A percentile compares a stretch with the other conserved stretches of the same genome.
These are phyloP conservation scores for Porites divaricata DNA, from an alignment of 92 coral and sea anemone genomes.

Conservation along the genomic window DNA sequence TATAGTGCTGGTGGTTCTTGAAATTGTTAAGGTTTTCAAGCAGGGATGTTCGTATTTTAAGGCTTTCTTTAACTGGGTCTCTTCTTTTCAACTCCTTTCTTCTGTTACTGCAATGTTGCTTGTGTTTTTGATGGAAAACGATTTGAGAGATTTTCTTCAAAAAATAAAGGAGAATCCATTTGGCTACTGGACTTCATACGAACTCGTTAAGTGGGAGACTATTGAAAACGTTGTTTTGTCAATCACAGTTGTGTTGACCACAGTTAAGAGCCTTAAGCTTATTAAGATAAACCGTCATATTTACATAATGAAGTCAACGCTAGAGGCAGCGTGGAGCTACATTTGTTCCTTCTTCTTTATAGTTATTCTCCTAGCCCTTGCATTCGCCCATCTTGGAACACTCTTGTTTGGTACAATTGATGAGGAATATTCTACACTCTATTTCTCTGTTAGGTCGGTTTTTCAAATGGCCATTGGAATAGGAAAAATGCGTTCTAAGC, in stretches of 20 bases:
- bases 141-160: constrained; percentile 36
- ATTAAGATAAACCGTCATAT: constrained; percentile 28
- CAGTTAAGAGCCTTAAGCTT: constrained; percentile 27
- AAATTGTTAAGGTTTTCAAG: constrained; percentile 26
- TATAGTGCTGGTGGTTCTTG: constrained; percentile 23
- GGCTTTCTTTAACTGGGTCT: constrained; percentile 63
- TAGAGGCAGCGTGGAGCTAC: constrained; percentile 56
- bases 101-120: constrained; percentile 31
- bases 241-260: constrained; percentile 11
- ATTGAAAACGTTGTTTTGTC: constrained; percentile 9
- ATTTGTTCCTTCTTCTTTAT: constrained; percentile 56
- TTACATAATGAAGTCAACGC: constrained; percentile 68
- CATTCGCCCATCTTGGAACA: constrained; percentile 69
- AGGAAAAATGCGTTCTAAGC: constrained; percentile 23
- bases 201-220: constrained; percentile 23
- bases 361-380: constrained; percentile 53
- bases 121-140: constrained; percentile 41
- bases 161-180: constrained; percentile 44
- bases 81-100: constrained; percentile 37
- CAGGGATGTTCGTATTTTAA: constrained; percentile 41
- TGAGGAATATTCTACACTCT: constrained; percentile 63
- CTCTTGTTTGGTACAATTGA: constrained; percentile 68
- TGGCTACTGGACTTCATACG: constrained; percentile 20
- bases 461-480: constrained; percentile 30
- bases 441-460: constrained; percentile 13